Percentiles rank a stretch among this genome's conserved stretches.
phyloP scores from a whole-genome alignment of 2,797 vertebrate species.

The Cephalopachus bancanus region DNA sequence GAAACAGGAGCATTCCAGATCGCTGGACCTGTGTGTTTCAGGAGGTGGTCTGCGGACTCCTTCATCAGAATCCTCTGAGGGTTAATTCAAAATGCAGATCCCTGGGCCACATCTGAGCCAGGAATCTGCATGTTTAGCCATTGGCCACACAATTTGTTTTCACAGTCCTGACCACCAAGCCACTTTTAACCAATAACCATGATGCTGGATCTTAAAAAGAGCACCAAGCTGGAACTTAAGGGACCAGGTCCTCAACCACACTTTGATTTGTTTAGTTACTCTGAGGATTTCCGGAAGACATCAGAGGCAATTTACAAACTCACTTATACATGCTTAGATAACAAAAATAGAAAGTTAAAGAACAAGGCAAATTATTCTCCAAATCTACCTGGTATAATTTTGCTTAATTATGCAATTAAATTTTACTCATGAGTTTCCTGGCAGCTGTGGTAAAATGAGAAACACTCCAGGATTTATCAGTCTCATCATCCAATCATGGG shows the following conservation, averaged over 20 bases:
- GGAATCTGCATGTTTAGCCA: neutral
- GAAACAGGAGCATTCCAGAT: neutral
- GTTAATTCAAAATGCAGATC: neutral
- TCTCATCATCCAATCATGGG: neutral
- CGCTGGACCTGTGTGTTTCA: neutral
- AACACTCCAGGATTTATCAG: neutral
- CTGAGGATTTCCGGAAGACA: constrained; percentile 29
- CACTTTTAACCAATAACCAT: neutral
- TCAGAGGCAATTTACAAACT: neutral
- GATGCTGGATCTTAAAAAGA: neutral
- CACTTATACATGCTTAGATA: neutral
- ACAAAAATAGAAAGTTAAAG: constrained; percentile 42
- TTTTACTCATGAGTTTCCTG: constrained; percentile 54
- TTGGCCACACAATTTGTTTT: neutral
- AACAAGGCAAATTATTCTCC: neutral
- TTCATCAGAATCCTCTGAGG: neutral
- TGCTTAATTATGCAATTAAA: neutral
- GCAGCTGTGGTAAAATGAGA: neutral
- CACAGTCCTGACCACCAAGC: neutral
- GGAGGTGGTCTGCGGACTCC: neutral
- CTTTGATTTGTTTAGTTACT: neutral
- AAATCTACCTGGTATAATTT: neutral
- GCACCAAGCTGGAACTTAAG: neutral
- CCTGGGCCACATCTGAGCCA: neutral
- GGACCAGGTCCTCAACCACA: neutral